A percentile compares a stretch with the other conserved stretches of the same genome.
phyloP scores from a whole-genome alignment of 2,888 invertebrate species.

The Phasia obesa region DNA sequence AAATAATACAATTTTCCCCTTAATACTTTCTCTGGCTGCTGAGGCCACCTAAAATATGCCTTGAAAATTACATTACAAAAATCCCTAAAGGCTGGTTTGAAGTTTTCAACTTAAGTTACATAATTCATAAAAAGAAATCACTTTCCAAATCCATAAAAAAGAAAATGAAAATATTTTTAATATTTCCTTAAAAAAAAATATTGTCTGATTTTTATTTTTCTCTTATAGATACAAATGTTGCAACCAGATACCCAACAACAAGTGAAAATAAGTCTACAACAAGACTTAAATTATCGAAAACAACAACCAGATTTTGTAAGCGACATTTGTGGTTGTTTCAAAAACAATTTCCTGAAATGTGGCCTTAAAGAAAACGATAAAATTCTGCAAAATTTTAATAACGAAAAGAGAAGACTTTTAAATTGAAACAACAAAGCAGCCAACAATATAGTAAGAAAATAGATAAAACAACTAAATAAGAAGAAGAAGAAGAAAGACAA shows the following conservation, averaged over 20 bases:
- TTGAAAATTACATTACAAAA: no score
- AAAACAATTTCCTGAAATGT: slow-evolving; percentile 66
- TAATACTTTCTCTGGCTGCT: no score
- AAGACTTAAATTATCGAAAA: slow-evolving; percentile 80
- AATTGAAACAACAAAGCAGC: background rate
- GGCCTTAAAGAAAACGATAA: slow-evolving; percentile 66
- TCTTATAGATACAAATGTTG: slow-evolving; percentile 73
- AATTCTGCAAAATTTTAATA: slow-evolving; percentile 67
- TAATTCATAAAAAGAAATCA: background rate
- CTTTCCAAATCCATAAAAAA: background rate
- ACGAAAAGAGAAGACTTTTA: slow-evolving; percentile 55
- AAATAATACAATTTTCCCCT: no score
- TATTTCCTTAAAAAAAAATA: background rate
- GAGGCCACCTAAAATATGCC: no score
- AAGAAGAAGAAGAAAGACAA: slow-evolving; percentile 3
- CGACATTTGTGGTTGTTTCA: slow-evolving; percentile 60
- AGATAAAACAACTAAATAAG: background rate
- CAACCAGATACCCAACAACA: slow-evolving; percentile 76
- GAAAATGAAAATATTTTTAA: background rate
- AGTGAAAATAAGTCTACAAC: slow-evolving; percentile 79
- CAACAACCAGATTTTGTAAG: slow-evolving; percentile 67
- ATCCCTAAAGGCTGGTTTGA: no score
- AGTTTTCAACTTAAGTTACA: no score
- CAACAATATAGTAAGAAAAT: background rate
- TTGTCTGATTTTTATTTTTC: slow-evolving; percentile 42